These are phyloP conservation scores for Peucedramus taeniatus DNA, from an alignment of 2,113 vertebrate species.

Conservation along the genomic window DNA sequence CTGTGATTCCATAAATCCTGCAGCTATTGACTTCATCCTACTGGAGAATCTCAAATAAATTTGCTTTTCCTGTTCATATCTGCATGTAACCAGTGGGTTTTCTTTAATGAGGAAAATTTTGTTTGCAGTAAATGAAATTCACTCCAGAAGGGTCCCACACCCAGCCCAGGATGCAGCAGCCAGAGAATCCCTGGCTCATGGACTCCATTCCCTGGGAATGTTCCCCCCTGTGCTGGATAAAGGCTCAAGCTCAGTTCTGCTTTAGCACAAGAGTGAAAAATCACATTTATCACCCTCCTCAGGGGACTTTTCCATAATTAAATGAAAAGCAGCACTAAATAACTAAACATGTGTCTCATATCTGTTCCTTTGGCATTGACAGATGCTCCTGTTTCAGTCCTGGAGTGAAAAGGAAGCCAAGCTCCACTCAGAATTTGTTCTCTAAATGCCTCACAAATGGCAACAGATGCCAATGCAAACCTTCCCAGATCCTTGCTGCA, in stretches of 20 bases:
- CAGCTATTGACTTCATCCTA: neutral
- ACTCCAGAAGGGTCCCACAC: neutral
- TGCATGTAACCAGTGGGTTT: neutral
- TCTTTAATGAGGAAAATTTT: neutral
- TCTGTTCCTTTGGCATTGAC: neutral
- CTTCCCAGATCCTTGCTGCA: neutral
- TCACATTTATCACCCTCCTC: neutral
- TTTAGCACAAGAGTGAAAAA: neutral
- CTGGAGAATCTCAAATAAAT: neutral
- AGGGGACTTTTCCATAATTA: neutral
- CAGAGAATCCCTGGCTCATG: neutral
- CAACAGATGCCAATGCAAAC: neutral
- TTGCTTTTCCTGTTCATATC: neutral
- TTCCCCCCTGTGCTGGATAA: neutral
- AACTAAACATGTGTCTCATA: neutral
- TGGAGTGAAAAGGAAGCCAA: neutral
- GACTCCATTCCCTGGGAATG: neutral
- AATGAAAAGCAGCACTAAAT: neutral
- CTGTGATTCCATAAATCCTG: neutral
- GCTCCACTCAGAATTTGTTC: neutral
- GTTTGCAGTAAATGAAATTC: neutral
- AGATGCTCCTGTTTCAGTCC: neutral
- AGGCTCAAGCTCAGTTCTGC: neutral
- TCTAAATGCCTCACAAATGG: neutral
- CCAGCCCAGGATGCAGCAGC: neutral